Percentiles rank a stretch among this genome's conserved stretches.
Conservation (phyloP, 2,113 vertebrate species). For the Daphoenositta chrysoptera region DNA sequence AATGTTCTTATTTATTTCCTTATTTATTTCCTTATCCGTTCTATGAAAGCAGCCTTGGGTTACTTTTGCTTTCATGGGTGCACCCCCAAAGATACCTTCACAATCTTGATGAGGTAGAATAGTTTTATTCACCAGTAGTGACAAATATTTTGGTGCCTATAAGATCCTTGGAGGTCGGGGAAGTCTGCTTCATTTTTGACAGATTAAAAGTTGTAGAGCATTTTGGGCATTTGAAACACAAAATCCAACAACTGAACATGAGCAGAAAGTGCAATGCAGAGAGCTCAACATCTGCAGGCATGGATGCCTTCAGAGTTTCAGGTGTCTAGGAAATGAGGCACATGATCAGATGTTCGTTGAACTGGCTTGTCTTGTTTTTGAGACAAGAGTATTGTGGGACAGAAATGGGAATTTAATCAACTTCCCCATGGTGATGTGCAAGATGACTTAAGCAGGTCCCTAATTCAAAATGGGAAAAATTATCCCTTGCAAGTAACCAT, state of each 20-base stretch:
- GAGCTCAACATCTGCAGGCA: not conserved
- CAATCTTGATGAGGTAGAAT: not conserved
- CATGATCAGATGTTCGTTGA: not conserved
- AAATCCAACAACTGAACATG: not conserved
- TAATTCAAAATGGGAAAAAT: not conserved
- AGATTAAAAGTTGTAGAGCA: not conserved
- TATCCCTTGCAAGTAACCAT: not conserved
- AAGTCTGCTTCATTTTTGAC: not conserved
- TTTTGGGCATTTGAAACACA: not conserved
- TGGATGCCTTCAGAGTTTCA: not conserved
- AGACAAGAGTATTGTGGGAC: not conserved
- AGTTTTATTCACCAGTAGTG: not conserved
- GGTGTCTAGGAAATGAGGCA: not conserved
- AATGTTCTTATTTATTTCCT: not conserved
- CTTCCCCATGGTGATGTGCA: not conserved
- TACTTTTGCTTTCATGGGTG: fast-evolving
- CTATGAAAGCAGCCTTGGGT: not conserved
- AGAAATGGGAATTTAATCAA: not conserved
- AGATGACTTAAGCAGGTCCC: not conserved
- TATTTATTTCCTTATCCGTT: not conserved
- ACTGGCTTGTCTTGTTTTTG: not conserved
- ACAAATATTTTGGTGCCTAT: not conserved
- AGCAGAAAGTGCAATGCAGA: not conserved
- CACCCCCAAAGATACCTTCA: not conserved
- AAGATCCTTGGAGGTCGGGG: not conserved